Evolutionary conservation across 2,888 invertebrate genomes (phyloP).

Genomic region (Iphiclides podalirius): DNA sequence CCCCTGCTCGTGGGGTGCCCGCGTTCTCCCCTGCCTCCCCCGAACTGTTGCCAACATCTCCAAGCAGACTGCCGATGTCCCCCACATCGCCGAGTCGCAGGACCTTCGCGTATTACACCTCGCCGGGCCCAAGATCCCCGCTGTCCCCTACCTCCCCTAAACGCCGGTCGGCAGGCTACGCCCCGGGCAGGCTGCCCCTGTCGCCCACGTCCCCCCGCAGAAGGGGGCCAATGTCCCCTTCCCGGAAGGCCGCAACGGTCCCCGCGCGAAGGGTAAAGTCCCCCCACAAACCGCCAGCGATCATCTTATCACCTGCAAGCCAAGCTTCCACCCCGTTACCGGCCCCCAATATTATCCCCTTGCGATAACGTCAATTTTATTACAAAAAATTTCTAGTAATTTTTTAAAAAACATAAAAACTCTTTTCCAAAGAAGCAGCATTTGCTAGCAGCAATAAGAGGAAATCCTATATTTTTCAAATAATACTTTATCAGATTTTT

Average conservation of each 20-base stretch:
- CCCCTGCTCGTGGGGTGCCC: constrained; percentile 32
- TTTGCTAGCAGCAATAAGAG: too few relatives aligned
- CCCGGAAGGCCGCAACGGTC: constrained; percentile 12
- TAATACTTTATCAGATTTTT: too few relatives aligned
- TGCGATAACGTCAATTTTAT: constrained; percentile 21
- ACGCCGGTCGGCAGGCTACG: not conserved
- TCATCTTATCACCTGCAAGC: constrained; percentile 9
- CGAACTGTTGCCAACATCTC: constrained; percentile 8
- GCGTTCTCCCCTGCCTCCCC: constrained; percentile 34
- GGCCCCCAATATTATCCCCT: constrained; percentile 23
- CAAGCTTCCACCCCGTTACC: constrained; percentile 15
- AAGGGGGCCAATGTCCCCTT: constrained; percentile 33
- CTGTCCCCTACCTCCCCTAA: constrained; percentile 8
- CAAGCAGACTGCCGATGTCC: not conserved
- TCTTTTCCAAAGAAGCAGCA: too few relatives aligned
- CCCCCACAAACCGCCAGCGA: constrained; percentile 31
- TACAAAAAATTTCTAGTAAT: too few relatives aligned
- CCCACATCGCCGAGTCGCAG: constrained; percentile 11
- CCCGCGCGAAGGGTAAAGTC: constrained; percentile 13
- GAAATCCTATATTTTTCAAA: too few relatives aligned
- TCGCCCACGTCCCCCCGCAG: constrained; percentile 22
- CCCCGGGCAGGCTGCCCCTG: constrained; percentile 4
- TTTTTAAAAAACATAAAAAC: too few relatives aligned
- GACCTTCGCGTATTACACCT: constrained; percentile 16
- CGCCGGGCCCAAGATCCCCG: constrained; percentile 2